Conservation (phyloP, 2,888 invertebrate species). For the Acleris holmiana region DNA sequence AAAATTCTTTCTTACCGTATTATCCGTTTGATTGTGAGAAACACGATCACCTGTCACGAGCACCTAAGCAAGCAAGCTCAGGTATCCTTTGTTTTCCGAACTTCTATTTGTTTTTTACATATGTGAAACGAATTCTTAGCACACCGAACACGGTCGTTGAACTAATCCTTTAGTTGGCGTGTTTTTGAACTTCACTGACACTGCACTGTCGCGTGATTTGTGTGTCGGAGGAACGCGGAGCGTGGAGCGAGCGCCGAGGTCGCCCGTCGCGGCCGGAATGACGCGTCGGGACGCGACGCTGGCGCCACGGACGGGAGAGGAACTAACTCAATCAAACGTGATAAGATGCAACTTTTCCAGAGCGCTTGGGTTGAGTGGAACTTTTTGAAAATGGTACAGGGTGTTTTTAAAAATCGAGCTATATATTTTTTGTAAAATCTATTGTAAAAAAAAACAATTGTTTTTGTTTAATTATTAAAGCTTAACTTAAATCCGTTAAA, state of each 20-base stretch:
- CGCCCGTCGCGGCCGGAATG: slow-evolving; percentile 81
- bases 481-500: slow-evolving; percentile 49
- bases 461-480: no score
- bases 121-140: slow-evolving; percentile 75
- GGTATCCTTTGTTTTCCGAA: slow-evolving; percentile 74
- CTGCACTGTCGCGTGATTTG: slow-evolving; percentile 54
- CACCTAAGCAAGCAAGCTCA: slow-evolving; percentile 77
- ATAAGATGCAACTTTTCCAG: slow-evolving; percentile 40
- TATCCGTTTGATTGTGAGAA: slow-evolving; percentile 57
- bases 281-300: slow-evolving; percentile 61
- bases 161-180: slow-evolving; percentile 70
- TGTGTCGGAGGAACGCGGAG: slow-evolving; percentile 54
- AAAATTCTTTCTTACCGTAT: slow-evolving; percentile 62
- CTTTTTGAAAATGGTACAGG: no score
- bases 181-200: slow-evolving; percentile 61
- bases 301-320: slow-evolving; percentile 53
- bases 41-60: slow-evolving; percentile 67
- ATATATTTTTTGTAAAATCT: no score
- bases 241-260: slow-evolving; percentile 61
- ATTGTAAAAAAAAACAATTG: no score
- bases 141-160: slow-evolving; percentile 71
- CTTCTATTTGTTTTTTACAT: slow-evolving; percentile 75
- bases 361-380: slow-evolving; percentile 28
- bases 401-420: no score
- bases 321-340: slow-evolving; percentile 64